These are phyloP conservation scores for Phrixothrix hirtus DNA, from an alignment of 2,888 invertebrate species.

Conservation along the genomic window DNA sequence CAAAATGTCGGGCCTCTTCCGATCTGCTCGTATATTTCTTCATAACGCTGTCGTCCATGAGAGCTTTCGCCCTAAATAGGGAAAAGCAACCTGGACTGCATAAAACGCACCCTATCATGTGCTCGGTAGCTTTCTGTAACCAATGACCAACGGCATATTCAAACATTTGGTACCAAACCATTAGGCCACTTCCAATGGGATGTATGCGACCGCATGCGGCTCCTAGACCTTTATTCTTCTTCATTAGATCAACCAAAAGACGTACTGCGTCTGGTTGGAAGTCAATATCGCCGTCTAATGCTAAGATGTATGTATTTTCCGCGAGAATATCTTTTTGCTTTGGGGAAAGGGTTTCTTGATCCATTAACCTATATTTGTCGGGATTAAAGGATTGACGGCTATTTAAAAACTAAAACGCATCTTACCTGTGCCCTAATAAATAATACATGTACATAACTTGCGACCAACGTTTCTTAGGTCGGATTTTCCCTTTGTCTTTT, in stretches of 20 bases:
- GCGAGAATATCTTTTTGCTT: conserved; percentile 50
- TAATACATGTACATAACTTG: conserved; percentile 97
- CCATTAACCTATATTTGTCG: conserved; percentile 43
- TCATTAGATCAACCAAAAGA: conserved; percentile 82
- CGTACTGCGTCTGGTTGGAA: conserved; percentile 82
- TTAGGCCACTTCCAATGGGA: conserved; percentile 71
- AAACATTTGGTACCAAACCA: conserved; percentile 66
- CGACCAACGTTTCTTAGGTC: conserved; percentile 91
- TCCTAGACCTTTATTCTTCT: conserved; percentile 75
- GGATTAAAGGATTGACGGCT: conserved; percentile 13
- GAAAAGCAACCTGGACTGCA: conserved; percentile 94
- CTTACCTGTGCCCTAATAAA: conserved; percentile 77
- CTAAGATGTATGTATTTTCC: conserved; percentile 79
- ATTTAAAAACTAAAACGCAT: conserved; percentile 44
- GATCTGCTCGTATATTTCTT: conserved; percentile 81
- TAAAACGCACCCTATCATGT: conserved; percentile 86
- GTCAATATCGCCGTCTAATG: conserved; percentile 88
- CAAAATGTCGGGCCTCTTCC: conserved; percentile 79
- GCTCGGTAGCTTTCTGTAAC: conserved; percentile 91
- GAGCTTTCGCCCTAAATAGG: conserved; percentile 81
- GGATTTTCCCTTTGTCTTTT: conserved; percentile 86
- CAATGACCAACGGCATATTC: conserved; percentile 93
- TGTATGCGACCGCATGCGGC: conserved; percentile 91
- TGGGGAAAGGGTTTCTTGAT: conserved; percentile 46
- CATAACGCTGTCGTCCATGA: conserved; percentile 92